These are phyloP conservation scores for Condylura cristata DNA, from an alignment of 2,113 vertebrate species.

Conservation along the genomic window DNA sequence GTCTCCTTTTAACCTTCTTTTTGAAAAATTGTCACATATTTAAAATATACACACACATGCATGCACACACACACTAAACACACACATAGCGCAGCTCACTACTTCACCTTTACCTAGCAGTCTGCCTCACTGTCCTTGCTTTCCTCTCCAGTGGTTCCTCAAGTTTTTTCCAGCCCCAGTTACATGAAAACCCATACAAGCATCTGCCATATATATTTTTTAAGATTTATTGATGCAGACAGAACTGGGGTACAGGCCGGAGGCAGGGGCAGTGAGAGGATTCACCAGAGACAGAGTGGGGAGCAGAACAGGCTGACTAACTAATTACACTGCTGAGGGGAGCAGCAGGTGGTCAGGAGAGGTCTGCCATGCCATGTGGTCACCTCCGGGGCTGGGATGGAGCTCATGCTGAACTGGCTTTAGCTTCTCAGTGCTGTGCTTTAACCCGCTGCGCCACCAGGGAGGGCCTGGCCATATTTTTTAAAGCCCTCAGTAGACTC, in stretches of 20 bases:
- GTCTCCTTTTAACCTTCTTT: conserved; percentile 53
- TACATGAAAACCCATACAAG: not conserved
- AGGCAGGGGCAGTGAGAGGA: too few relatives aligned
- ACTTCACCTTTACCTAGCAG: not conserved
- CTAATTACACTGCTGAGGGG: too few relatives aligned
- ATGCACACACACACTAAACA: rapidly evolving
- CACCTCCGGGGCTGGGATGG: too few relatives aligned
- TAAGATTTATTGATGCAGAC: too few relatives aligned
- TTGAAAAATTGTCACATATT: conserved; percentile 33
- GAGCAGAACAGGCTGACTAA: too few relatives aligned
- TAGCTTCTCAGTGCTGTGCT: too few relatives aligned
- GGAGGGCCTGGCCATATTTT: not conserved
- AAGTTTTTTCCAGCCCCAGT: not conserved
- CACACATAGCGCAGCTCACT: not conserved
- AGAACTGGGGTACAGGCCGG: too few relatives aligned
- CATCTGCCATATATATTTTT: not conserved
- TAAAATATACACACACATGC: not conserved
- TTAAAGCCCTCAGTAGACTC: not conserved
- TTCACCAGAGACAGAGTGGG: too few relatives aligned
- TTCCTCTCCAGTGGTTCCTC: not conserved
- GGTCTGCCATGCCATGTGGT: too few relatives aligned
- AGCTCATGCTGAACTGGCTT: too few relatives aligned
- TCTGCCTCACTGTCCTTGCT: not conserved
- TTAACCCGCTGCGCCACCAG: too few relatives aligned
- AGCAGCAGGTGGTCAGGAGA: too few relatives aligned